phyloP scores from a whole-genome alignment of 2,113 vertebrate species.

The Lontra canadensis region DNA sequence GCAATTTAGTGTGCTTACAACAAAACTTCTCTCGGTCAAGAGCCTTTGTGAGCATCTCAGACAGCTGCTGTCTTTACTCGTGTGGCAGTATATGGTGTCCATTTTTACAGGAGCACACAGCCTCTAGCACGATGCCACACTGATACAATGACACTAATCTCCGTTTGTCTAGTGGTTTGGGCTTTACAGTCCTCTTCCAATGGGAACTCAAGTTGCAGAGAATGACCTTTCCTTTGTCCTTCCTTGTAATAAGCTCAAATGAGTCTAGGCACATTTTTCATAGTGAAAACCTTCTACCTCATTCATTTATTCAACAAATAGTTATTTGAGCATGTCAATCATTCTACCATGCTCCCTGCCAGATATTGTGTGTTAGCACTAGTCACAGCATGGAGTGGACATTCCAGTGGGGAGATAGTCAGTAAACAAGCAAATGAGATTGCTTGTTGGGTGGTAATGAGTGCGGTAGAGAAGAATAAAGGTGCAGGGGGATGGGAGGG shows the following conservation, averaged over 20 bases:
- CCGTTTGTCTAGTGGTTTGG: neutral
- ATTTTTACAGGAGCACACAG: neutral
- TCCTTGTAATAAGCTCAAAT: neutral
- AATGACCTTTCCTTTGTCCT: neutral
- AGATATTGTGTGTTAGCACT: neutral
- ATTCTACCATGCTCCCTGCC: neutral
- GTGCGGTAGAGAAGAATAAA: neutral
- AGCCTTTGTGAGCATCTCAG: neutral
- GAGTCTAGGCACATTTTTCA: neutral
- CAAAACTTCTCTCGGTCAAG: neutral
- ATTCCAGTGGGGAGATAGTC: neutral
- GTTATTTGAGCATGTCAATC: neutral
- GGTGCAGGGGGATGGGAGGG: neutral
- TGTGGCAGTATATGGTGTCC: neutral
- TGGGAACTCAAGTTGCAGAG: neutral
- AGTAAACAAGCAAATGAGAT: neutral
- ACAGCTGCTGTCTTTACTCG: neutral
- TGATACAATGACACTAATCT: neutral
- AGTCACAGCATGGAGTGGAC: neutral
- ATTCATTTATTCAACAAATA: neutral
- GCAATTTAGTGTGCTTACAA: neutral
- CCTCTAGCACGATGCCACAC: neutral
- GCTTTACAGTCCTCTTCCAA: neutral
- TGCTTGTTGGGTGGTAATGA: neutral
- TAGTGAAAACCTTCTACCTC: neutral